These are phyloP conservation scores for Linnaemya vulpina DNA, from an alignment of 2,888 invertebrate species.

Conservation along the genomic window DNA sequence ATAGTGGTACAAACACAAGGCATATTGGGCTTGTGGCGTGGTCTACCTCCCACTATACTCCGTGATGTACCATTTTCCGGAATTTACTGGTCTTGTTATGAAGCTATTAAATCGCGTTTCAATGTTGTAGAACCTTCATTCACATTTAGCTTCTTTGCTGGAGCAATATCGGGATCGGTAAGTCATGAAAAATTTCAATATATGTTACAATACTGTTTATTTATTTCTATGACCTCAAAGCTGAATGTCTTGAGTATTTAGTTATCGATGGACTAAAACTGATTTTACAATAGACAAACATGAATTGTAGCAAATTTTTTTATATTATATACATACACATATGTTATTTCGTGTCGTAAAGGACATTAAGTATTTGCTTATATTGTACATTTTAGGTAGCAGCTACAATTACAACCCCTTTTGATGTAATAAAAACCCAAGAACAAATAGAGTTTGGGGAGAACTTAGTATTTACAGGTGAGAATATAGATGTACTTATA, in stretches of 20 bases:
- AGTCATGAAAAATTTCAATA: slow-evolving; percentile 78
- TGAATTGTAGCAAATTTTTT: background rate
- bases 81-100: slow-evolving; percentile 96
- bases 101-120: slow-evolving; percentile 87
- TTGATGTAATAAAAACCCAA: slow-evolving; percentile 99
- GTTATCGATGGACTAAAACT: background rate
- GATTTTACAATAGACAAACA: slow-evolving; percentile 43
- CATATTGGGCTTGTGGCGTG: slow-evolving; percentile 93
- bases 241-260: background rate
- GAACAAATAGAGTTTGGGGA: slow-evolving; percentile 96
- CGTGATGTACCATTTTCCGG: slow-evolving; percentile 84
- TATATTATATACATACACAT: too few relatives aligned
- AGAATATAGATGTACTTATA: too few relatives aligned
- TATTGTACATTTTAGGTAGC: slow-evolving; percentile 87
- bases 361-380: slow-evolving; percentile 6
- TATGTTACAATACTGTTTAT: slow-evolving; percentile 37
- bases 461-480: slow-evolving; percentile 85
- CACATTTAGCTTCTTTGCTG: slow-evolving; percentile 90
- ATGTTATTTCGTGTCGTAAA: slow-evolving; percentile 2
- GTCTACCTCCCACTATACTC: slow-evolving; percentile 79
- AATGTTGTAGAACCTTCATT: slow-evolving; percentile 86
- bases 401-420: slow-evolving; percentile 95
- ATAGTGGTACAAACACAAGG: slow-evolving; percentile 88
- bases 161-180: slow-evolving; percentile 92
- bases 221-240: slow-evolving; percentile 16